Evolutionary conservation across 2,888 invertebrate genomes (phyloP), one percentile per base, ranked within the genome.

Genomic region (Melinaea marsaeus): DNA sequence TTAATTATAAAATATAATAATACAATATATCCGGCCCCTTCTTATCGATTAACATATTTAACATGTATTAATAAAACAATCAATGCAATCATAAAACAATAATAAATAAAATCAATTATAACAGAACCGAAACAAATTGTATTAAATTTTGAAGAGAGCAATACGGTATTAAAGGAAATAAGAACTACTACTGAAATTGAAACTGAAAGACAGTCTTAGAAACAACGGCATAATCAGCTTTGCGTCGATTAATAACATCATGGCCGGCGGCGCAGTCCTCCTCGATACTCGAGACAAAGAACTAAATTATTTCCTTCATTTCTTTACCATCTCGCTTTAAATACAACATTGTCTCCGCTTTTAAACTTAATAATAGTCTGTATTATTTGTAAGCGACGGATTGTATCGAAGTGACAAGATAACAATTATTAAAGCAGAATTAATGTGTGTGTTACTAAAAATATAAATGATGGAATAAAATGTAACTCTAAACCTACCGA

Each of bases 301-400:
- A 86, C 84, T 85, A 86, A 87, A 88, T 89, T 84, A 86, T 86
- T 88, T 88, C 84, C 83, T 81, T 73, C 79, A 79, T 84, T 85
- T 83, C 80, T 84, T 81, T 74, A 81, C 78, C 75, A 79, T 79
- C 79, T 83, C 80, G 84, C 84, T 84, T 85, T 79, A 82, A 78
- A 84, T 78, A 81, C 79, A 83, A 78, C 71, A 72, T 65, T 71
- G 70, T 74, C 73, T 73, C 67, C 54, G 11, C 9, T 54, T 42
- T 42, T 9, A 42, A 42, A 42, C 42, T 42, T 42, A 42, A 9
- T 42, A 42, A 42, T 42, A 42, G 42, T 42, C 42, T 42, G 42
- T 42, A 42, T 42, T 42, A 9, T 42, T 42, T 9, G 9, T 7
- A 6, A 4, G 37, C 37, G 37, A 37, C 37, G 37, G 37, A 37